Base-by-base conservation (phyloP, 2,113 vertebrate genomes). In the Riparia riparia region DNA sequence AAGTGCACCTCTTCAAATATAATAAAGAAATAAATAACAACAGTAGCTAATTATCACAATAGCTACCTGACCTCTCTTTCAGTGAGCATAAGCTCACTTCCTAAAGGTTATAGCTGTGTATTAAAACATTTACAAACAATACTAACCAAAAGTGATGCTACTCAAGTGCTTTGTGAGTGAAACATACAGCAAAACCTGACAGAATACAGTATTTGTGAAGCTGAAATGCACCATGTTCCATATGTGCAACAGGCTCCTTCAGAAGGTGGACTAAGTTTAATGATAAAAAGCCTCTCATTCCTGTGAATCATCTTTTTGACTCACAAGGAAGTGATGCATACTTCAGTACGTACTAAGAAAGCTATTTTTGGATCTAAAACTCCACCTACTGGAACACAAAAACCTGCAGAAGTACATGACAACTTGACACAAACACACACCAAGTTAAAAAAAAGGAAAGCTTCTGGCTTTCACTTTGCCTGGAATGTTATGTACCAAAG, bases 321-420 rank as follows among this genome's bases (percentile, higher is more conserved):
- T 96, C 93, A 86, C 49, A 51, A 76, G 66, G 57, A 95, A 95
- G 20, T 57, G 58, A 92, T 57, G 44, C 79, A 86, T 82, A 66
- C 16, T 87, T 78, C 65, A 54, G 32, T 24, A 84, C 0, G 1
- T 63, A 74, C 28, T 49, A 91, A 82, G 53, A 47, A 80, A 86
- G 64, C 26, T 91, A 83, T 66, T 84, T 94, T 63, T 66, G 64
- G 31, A 81, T 65, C 3, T 73, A 65, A 94, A 84, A 31, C 87
- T 9, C 64, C 90, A 94, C 72, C 81, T 78, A 69, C 77, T 70
- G 54, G 54, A 86, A 69, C 37, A 93, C n/a, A 86, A 76, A 89
- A 93, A 60, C 11, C 81, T 84, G 54, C 50, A 83, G n/a, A 84
- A 91, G n/a, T 54, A 81, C n/a, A 80, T 39, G 68, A 44, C 66